phyloP scores from a whole-genome alignment of 2,888 invertebrate species.

The Oscheius myriophilus region DNA sequence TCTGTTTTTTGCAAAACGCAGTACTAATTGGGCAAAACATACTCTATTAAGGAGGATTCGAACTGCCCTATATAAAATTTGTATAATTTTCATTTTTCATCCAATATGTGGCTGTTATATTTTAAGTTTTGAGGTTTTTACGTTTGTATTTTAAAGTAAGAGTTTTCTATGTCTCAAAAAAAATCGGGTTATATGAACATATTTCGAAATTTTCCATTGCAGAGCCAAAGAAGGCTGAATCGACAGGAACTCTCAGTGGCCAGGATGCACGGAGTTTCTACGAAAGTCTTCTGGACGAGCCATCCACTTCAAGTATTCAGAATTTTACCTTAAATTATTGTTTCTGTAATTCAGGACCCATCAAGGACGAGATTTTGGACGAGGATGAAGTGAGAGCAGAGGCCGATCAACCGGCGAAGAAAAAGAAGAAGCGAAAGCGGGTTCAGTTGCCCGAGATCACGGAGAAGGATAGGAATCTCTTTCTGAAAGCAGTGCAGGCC shows the following conservation, averaged over 20 bases:
- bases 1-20: no score
- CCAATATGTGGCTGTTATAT: no score
- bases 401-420: not conserved
- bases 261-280: slow-evolving; percentile 17
- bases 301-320: slow-evolving; percentile 15
- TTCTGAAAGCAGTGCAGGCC: slow-evolving; percentile 52
- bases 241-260: not conserved
- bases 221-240: not conserved
- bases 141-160: no score
- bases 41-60: no score
- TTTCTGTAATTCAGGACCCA: not conserved
- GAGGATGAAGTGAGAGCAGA: slow-evolving; percentile 31
- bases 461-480: slow-evolving; percentile 42
- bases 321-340: not conserved
- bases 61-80: no score
- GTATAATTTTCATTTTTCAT: no score
- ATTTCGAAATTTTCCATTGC: not conserved
- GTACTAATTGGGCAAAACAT: no score
- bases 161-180: no score
- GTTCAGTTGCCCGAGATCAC: slow-evolving; percentile 18
- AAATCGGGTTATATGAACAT: no score
- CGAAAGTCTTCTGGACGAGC: slow-evolving; percentile 14
- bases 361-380: not conserved
- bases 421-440: slow-evolving; percentile 4
- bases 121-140: no score